These are phyloP conservation scores for Hyphantria cunea DNA, from an alignment of 1,140 invertebrate species.

Conservation along the genomic window DNA sequence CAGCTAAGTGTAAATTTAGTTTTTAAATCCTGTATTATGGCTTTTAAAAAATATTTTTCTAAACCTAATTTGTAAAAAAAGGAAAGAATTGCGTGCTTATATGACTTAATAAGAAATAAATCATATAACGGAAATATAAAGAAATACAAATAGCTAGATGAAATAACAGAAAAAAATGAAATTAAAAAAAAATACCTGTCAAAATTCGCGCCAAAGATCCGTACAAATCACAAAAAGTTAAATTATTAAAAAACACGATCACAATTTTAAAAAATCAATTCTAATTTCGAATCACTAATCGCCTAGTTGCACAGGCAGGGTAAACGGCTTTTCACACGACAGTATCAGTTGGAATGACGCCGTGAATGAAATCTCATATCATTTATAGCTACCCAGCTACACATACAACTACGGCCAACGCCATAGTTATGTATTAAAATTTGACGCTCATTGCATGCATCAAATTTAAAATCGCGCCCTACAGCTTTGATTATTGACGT, in stretches of 20 bases:
- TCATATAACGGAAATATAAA: neutral
- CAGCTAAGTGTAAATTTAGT: too few relatives aligned
- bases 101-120: neutral
- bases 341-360: conserved; percentile 16
- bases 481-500: conserved; percentile 3
- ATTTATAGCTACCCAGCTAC: conserved; percentile 10
- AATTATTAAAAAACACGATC: conserved; percentile 9
- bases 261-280: conserved; percentile 13
- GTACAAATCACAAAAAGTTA: conserved; percentile 15
- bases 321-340: conserved; percentile 12
- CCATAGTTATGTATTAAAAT: conserved; percentile 1
- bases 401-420: neutral
- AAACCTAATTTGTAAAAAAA: neutral
- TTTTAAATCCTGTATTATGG: too few relatives aligned
- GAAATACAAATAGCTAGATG: too few relatives aligned
- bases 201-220: conserved; percentile 15
- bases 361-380: conserved; percentile 15
- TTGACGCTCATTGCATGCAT: neutral
- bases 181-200: conserved; percentile 22
- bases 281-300: conserved; percentile 21
- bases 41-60: neutral
- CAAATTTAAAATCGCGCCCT: conserved; percentile 14
- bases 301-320: conserved; percentile 2
- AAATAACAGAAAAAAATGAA: conserved; percentile 1
- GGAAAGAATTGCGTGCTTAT: too few relatives aligned